Evolutionary conservation across 2,113 vertebrate species (phyloP).

Genomic region (Pteruthius melanotis): DNA sequence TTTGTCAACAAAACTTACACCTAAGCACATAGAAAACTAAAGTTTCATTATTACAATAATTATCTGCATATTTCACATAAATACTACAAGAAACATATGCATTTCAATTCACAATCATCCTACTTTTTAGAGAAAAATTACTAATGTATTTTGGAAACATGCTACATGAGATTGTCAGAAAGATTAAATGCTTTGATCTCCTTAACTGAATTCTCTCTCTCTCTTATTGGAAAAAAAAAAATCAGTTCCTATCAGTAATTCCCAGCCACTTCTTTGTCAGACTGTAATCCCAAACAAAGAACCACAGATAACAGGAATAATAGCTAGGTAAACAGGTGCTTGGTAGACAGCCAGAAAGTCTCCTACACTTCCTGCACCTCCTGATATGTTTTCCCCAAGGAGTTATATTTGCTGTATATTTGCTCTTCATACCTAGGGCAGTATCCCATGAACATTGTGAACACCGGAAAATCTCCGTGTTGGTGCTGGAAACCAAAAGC

Average conservation of each 20-base stretch:
- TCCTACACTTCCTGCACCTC: neutral
- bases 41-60: neutral
- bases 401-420: neutral
- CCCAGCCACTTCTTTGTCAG: neutral
- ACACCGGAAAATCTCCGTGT: neutral
- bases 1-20: neutral
- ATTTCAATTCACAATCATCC: neutral
- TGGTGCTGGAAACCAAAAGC: neutral
- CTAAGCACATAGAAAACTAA: neutral
- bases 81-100: neutral
- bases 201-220: neutral
- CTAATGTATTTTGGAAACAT: neutral
- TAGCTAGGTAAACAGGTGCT: neutral
- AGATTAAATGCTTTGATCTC: neutral
- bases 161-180: neutral
- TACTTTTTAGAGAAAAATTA: neutral
- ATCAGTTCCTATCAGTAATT: neutral
- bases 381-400: neutral
- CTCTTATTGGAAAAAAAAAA: neutral
- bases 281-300: neutral
- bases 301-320: neutral
- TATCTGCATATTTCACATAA: neutral
- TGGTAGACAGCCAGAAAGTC: neutral
- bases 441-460: neutral
- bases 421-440: neutral